phyloP scores from a whole-genome alignment of 2,113 vertebrate genomes.

The Lynx canadensis region DNA sequence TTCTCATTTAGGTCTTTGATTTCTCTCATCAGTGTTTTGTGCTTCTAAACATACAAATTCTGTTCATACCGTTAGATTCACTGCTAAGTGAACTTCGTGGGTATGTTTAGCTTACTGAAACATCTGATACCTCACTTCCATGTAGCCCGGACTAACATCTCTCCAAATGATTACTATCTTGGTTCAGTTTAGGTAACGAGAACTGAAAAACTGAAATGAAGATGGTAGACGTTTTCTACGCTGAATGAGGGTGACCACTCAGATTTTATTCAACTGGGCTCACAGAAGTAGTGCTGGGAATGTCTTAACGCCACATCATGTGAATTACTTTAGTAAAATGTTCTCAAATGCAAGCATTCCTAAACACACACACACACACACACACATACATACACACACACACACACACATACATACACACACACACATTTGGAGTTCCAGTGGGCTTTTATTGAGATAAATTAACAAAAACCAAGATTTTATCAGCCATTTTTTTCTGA shows the following conservation, averaged over 20 bases:
- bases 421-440: conserved; percentile 82
- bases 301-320: neutral
- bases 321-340: neutral
- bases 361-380: neutral
- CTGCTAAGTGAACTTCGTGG: neutral
- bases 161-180: neutral
- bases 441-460: conserved; percentile 90
- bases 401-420: neutral
- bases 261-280: neutral
- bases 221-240: too few species aligned
- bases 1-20: neutral
- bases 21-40: neutral
- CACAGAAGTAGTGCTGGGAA: neutral
- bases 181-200: neutral
- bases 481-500: conserved; percentile 80
- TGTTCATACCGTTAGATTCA: neutral
- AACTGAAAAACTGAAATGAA: neutral
- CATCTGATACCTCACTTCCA: neutral
- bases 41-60: neutral
- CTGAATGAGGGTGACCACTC: neutral
- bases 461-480: conserved; percentile 86
- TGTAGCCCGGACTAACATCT: neutral
- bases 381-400: neutral
- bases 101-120: neutral
- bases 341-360: neutral